phyloP scores from a whole-genome alignment of 1,140 invertebrate species.

The Aleiodes sp. region DNA sequence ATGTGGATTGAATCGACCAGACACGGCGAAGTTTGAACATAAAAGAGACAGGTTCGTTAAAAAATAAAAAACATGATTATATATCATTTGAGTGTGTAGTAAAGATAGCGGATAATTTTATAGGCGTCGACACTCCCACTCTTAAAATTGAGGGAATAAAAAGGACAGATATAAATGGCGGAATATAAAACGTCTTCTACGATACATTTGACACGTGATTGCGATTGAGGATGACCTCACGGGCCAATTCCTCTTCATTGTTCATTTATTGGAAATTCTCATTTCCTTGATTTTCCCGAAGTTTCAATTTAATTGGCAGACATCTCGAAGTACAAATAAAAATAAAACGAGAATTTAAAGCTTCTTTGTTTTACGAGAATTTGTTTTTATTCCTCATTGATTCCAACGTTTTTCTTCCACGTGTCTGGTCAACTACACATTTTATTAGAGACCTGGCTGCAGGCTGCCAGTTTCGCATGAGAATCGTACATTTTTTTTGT shows the following conservation, averaged over 20 bases:
- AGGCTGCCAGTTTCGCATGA: constrained; percentile 28
- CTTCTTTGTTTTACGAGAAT: neutral
- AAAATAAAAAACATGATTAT: constrained; percentile 14
- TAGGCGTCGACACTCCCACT: neutral
- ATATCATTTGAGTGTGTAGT: neutral
- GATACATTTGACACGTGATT: neutral
- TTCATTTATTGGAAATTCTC: neutral
- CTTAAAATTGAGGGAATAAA: neutral
- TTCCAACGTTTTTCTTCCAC: neutral
- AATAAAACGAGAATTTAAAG: neutral
- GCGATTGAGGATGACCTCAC: neutral
- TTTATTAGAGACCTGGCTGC: constrained; percentile 32
- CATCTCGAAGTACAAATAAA: constrained; percentile 46
- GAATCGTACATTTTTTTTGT: constrained; percentile 19
- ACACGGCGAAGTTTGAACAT: neutral
- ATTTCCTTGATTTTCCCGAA: neutral
- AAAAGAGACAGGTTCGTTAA: neutral
- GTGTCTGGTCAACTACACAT: constrained; percentile 22
- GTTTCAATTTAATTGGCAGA: constrained; percentile 54
- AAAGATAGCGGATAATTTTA: neutral
- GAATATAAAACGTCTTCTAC: neutral
- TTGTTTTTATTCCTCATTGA: neutral
- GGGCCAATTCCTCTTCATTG: constrained; percentile 8
- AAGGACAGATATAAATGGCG: neutral
- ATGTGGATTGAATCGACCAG: neutral